Percentiles rank a stretch among this genome's conserved stretches.
Conservation (phyloP, 2,888 invertebrate species). For the Acleris sparsana region DNA sequence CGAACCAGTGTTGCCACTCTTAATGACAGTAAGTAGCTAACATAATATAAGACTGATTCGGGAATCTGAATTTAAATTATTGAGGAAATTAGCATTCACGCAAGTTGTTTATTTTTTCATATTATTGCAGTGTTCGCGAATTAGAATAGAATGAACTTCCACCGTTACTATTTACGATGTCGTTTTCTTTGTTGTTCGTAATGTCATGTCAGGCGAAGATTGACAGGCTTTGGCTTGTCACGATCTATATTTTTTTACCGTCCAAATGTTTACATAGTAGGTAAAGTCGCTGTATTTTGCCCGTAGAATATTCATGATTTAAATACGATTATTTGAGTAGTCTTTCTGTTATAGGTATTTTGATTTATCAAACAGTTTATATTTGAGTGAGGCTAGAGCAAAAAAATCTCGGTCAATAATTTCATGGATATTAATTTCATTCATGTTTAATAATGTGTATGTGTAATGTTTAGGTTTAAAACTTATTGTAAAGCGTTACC, state of each 20-base stretch:
- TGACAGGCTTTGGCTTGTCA: conserved; percentile 3
- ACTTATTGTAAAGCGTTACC: too few relatives aligned
- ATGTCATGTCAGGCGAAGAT: conserved; percentile 16
- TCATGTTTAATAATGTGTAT: too few relatives aligned
- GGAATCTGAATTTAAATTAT: conserved; percentile 27
- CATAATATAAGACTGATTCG: conserved; percentile 11
- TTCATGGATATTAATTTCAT: too few relatives aligned
- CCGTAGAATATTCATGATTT: conserved; percentile 6
- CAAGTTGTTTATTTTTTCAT: conserved; percentile 12
- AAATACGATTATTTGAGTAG: neutral
- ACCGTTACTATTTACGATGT: conserved; percentile 4
- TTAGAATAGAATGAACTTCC: neutral
- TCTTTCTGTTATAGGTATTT: neutral
- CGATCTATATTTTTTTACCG: conserved; percentile 19
- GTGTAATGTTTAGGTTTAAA: too few relatives aligned
- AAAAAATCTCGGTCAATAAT: too few relatives aligned
- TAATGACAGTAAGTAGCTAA: conserved; percentile 25
- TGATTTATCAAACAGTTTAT: neutral
- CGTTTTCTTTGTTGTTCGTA: conserved; percentile 8
- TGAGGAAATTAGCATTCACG: conserved; percentile 24
- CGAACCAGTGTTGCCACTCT: conserved; percentile 27
- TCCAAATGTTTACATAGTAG: conserved; percentile 11
- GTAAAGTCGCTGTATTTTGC: too few relatives aligned
- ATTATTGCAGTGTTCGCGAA: conserved; percentile 6
- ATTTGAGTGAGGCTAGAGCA: too few relatives aligned